Percentiles rank a stretch among this genome's conserved stretches.
Evolutionary conservation across 2,888 invertebrate species (phyloP).

Genomic region (Balanococcus diminutus): DNA sequence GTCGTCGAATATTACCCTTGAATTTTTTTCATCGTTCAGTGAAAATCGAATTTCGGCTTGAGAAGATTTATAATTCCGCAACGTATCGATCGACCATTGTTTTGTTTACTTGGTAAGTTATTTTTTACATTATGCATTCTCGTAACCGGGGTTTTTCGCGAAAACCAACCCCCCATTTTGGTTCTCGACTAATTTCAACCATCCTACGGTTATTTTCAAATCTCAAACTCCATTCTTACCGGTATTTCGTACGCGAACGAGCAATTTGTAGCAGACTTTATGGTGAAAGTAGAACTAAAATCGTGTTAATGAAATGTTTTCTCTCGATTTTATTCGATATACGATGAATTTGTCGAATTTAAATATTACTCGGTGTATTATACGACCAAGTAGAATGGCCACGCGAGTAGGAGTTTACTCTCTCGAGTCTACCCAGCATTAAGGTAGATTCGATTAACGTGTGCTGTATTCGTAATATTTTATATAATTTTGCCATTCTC

Average conservation of each 20-base stretch:
- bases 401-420: not conserved
- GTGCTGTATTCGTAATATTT: not conserved
- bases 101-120: slow-evolving; percentile 6
- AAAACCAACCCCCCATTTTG: not conserved
- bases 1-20: slow-evolving; percentile 19
- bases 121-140: not conserved
- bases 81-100: not conserved
- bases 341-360: not conserved
- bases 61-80: not conserved
- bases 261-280: not conserved
- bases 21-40: slow-evolving; percentile 21
- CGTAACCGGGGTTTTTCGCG: not conserved
- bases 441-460: not conserved
- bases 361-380: not conserved
- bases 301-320: slow-evolving; percentile 28
- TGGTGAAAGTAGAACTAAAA: slow-evolving; percentile 26
- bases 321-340: not conserved
- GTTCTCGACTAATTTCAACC: not conserved
- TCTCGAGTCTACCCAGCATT: too few relatives aligned
- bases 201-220: not conserved
- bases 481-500: not conserved
- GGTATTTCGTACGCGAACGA: not conserved
- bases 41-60: slow-evolving; percentile 14
- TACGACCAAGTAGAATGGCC: not conserved
- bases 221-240: not conserved